Evolutionary conservation across 2,797 vertebrate genomes (phyloP).

Genomic region (Peromyscus attwateri): DNA sequence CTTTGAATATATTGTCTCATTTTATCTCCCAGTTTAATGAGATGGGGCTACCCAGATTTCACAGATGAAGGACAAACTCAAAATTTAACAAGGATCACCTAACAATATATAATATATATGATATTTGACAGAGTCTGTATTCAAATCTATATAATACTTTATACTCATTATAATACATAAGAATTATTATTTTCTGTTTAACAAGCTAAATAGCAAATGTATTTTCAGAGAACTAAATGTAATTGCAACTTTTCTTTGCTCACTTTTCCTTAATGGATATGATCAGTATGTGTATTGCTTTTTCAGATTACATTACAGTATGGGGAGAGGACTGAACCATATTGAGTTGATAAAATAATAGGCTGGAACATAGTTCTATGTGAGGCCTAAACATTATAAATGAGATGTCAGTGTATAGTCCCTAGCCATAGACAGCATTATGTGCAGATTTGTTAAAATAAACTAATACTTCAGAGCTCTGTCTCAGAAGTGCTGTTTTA

Average conservation of each 20-base stretch:
- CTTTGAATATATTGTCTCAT: slow-evolving; percentile 16
- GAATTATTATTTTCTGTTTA: slow-evolving; percentile 2
- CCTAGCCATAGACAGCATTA: not conserved
- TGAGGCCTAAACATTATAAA: not conserved
- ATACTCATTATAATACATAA: not conserved
- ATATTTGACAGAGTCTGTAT: not conserved
- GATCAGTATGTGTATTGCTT: not conserved
- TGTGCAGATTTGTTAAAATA: not conserved
- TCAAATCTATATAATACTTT: not conserved
- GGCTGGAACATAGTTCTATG: not conserved
- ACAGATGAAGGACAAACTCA: not conserved
- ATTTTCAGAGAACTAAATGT: slow-evolving; percentile 42
- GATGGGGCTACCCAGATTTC: not conserved
- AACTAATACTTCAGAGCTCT: not conserved
- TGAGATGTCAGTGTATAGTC: not conserved
- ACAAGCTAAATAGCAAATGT: not conserved
- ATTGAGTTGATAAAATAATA: not conserved
- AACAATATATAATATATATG: not conserved
- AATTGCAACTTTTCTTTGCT: slow-evolving; percentile 1
- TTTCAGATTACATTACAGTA: not conserved
- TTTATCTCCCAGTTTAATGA: not conserved
- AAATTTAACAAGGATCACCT: not conserved
- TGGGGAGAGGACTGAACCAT: not conserved
- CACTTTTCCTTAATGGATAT: not conserved
- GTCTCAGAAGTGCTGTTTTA: not conserved